phyloP scores from a whole-genome alignment of 2,797 vertebrate genomes.

The Denticeps clupeoides region DNA sequence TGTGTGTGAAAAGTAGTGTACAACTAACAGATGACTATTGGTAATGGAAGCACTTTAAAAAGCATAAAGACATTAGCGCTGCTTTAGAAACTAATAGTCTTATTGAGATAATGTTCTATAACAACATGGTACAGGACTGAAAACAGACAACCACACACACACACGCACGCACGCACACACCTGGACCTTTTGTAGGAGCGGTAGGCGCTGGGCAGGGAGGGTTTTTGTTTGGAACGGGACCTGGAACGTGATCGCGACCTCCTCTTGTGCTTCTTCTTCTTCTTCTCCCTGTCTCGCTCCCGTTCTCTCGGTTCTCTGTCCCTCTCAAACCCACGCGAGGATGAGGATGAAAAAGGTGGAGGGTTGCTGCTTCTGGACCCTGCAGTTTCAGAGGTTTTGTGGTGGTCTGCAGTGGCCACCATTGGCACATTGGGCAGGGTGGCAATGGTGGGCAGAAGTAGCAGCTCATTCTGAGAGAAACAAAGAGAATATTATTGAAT shows the following conservation, averaged over 20 bases:
- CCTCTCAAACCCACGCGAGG: conserved; percentile 24
- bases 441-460: conserved; percentile 10
- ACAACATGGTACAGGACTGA: too few species aligned
- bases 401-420: conserved; percentile 12
- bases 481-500: background rate
- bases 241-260: conserved; percentile 67
- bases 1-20: background rate
- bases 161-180: conserved; percentile 42
- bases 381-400: conserved; percentile 11
- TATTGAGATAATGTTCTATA: too few species aligned
- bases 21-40: background rate
- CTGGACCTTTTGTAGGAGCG: conserved; percentile 75
- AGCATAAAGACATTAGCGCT: too few species aligned
- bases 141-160: conserved; percentile 12
- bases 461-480: conserved; percentile 40
- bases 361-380: conserved; percentile 32
- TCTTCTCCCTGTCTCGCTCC: conserved; percentile 61
- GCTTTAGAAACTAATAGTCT: too few species aligned
- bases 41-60: conserved; percentile 7
- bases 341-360: conserved; percentile 19
- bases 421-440: conserved; percentile 29
- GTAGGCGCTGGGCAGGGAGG: conserved; percentile 86
- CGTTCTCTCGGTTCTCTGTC: conserved; percentile 21
- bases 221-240: conserved; percentile 73
- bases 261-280: conserved; percentile 88